phyloP scores from a whole-genome alignment of 2,797 vertebrate genomes.

The Molossus molossus region DNA sequence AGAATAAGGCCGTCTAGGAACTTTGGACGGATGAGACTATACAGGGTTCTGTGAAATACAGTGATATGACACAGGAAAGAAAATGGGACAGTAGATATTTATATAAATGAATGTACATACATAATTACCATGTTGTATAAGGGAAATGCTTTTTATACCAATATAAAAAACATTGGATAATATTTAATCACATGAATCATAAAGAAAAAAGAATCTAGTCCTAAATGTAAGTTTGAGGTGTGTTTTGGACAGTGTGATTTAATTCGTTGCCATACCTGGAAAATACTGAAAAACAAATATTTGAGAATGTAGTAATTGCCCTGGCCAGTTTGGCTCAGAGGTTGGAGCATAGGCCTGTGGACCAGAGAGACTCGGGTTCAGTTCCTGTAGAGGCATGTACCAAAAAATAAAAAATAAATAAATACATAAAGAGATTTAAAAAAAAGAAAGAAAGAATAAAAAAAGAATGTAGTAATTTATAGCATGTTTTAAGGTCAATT shows the following conservation, averaged over 20 bases:
- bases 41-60: not conserved
- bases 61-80: not conserved
- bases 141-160: not conserved
- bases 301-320: not conserved
- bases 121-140: not conserved
- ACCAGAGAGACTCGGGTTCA: too few relatives aligned
- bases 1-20: not conserved
- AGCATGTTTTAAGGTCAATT: not conserved
- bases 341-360: too few relatives aligned
- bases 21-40: not conserved
- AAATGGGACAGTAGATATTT: not conserved
- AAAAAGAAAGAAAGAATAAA: too few relatives aligned
- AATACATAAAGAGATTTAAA: too few relatives aligned
- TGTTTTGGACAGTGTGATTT: not conserved
- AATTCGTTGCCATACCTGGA: not conserved
- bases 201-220: not conserved
- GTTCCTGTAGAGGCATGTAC: too few relatives aligned
- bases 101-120: not conserved
- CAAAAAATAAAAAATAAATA: too few relatives aligned
- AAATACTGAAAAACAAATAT: not conserved
- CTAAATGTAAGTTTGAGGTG: not conserved
- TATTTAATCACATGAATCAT: not conserved
- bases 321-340: too few relatives aligned
- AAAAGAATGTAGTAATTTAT: not conserved
- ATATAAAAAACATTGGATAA: not conserved